Evolutionary conservation across 2,888 invertebrate genomes (phyloP).

Genomic region (Platycheirus albimanus): DNA sequence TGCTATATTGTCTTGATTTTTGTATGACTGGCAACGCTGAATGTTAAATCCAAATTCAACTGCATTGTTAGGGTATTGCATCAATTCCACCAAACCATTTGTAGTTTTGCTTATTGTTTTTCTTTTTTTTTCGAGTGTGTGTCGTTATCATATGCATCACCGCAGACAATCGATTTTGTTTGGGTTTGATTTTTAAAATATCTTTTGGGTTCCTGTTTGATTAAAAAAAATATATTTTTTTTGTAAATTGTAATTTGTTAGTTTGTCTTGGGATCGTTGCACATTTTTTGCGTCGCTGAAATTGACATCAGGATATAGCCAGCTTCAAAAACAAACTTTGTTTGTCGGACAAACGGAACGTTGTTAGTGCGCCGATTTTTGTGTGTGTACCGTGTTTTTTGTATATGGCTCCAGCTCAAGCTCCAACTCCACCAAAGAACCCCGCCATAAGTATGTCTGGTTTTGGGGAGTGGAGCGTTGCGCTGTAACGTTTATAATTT

Average conservation of each 20-base stretch:
- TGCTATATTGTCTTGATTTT: too few relatives aligned
- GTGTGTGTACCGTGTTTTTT: neutral
- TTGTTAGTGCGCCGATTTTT: constrained; percentile 38
- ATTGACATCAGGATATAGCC: constrained; percentile 53
- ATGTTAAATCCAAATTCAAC: too few relatives aligned
- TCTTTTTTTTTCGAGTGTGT: constrained; percentile 6
- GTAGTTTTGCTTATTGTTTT: neutral
- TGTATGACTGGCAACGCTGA: too few relatives aligned
- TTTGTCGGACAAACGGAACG: constrained; percentile 21
- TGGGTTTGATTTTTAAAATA: constrained; percentile 63
- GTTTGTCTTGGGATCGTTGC: constrained; percentile 52
- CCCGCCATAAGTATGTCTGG: constrained; percentile 40
- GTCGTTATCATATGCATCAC: constrained; percentile 45
- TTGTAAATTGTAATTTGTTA: constrained; percentile 59
- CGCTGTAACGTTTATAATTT: constrained; percentile 8
- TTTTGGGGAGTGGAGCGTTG: constrained; percentile 29
- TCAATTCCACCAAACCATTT: too few relatives aligned
- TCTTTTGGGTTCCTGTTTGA: constrained; percentile 39
- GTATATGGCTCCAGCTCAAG: constrained; percentile 1
- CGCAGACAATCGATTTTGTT: constrained; percentile 68
- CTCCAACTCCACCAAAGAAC: constrained; percentile 36
- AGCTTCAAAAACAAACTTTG: constrained; percentile 10
- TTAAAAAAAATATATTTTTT: too few relatives aligned
- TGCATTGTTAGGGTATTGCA: too few relatives aligned
- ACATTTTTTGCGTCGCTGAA: constrained; percentile 29